phyloP scores from a whole-genome alignment of 1,140 invertebrate species.

The Saccostrea glomerata region DNA sequence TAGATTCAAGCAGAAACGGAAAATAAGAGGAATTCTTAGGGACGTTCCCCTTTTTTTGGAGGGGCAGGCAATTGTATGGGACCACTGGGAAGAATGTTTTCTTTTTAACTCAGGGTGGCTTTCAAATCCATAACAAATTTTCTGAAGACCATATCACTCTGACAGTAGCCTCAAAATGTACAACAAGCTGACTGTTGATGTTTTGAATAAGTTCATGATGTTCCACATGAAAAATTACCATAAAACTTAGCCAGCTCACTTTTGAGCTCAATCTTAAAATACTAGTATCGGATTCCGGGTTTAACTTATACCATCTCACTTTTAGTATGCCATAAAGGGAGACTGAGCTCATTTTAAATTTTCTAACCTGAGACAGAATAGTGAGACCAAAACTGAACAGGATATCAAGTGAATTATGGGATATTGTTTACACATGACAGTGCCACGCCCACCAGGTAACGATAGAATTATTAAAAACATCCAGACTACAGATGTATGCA shows the following conservation, averaged over 20 bases:
- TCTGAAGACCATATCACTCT: constrained; percentile 1
- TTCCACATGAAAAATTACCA: constrained; percentile 44
- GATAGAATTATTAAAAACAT: too few relatives aligned
- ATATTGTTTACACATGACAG: too few relatives aligned
- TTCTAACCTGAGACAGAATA: too few relatives aligned
- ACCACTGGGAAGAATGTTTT: background rate
- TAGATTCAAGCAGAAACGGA: constrained; percentile 1
- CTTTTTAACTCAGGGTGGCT: constrained; percentile 43
- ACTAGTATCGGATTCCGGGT: too few relatives aligned
- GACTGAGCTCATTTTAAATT: too few relatives aligned
- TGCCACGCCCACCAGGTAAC: too few relatives aligned
- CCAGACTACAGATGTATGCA: too few relatives aligned
- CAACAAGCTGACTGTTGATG: constrained; percentile 39
- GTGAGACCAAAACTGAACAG: too few relatives aligned
- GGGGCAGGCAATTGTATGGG: constrained; percentile 29
- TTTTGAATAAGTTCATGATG: constrained; percentile 43
- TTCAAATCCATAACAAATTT: constrained; percentile 7
- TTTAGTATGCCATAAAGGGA: too few relatives aligned
- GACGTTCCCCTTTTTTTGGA: constrained; percentile 34
- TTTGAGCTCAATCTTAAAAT: background rate
- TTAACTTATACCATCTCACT: too few relatives aligned
- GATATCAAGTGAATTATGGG: too few relatives aligned
- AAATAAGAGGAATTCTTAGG: background rate
- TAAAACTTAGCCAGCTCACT: too few relatives aligned
- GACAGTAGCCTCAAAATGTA: constrained; percentile 26